Base-by-base conservation (phyloP, 37 sponge, comb jelly and placozoan genomes). In the Chondrilla cf. caribensis region DNA sequence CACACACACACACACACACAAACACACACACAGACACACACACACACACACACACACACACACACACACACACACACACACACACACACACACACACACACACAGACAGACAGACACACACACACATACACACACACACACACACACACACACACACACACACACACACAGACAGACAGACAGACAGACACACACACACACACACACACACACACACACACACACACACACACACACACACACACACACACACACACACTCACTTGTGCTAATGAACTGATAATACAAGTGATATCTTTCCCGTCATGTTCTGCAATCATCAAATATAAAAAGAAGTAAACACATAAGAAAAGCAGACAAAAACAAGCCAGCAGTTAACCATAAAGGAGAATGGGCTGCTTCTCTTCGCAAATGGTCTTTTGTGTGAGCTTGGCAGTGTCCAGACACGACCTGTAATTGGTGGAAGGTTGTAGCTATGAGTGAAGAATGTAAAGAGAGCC, bases 231-330 rank as follows among this genome's bases (percentile, higher is more conserved):
- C 51, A n/a, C 51, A 47, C 51, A 47, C 51, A 47, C 51, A 47
- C 51, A 47, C 51, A 47, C 51, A 47, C 51, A 47, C 51, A 47
- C 51, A 47, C 51, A 47, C 51, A 47, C 51, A 39, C 76, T 40
- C 44, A 73, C 76, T 9, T 94, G 95, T 19, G 88, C 93, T 59
- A 97, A 87, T 19, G 95, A 93, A 24, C 84, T 83, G 19, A 94
- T 79, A 4, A 97, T 87, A 85, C 93, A 95, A 41, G 85, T 87
- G 39, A 97, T 32, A 58, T 97, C 95, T 40, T 93, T 72, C 5
- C 90, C 93, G 15, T 83, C 87, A 17, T 86, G 58, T 71, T 95
- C 96, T 90, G 70, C 17, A 68, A 41, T 82, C 0, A 35, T 29
- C n/a, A 70, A 35, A 70, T 3, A 38, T 19, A 70, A 70, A 17